phyloP scores from a whole-genome alignment of 2,113 vertebrate genomes.

The Takifugu flavidus region DNA sequence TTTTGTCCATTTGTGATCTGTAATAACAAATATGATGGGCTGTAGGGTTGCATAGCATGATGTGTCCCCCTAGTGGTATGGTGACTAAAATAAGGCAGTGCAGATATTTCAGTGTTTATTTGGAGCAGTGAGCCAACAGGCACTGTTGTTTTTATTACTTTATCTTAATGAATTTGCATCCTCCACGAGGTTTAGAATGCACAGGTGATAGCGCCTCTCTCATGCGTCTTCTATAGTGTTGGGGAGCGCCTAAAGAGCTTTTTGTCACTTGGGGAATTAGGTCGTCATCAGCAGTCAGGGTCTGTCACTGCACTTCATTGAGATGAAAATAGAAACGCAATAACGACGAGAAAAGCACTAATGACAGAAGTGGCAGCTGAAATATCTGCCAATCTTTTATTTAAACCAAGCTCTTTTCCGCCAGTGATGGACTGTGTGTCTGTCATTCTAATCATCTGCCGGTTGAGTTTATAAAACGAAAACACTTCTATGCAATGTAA shows the following conservation, averaged over 20 bases:
- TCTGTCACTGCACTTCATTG: no score
- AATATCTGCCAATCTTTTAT: constrained; percentile 11
- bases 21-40: constrained; percentile 22
- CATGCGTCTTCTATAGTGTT: not conserved
- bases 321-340: not conserved
- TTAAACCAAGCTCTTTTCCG: no score
- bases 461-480: no score
- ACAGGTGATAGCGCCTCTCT: not conserved
- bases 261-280: constrained; percentile 6
- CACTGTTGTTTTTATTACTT: no score
- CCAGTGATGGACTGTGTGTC: not conserved
- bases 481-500: no score
- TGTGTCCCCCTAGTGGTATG: constrained; percentile 72
- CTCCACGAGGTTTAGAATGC: no score
- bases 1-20: constrained; percentile 19
- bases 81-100: constrained; percentile 27
- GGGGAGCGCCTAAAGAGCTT: not conserved
- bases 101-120: not conserved
- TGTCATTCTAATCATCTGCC: not conserved
- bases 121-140: no score
- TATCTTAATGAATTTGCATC: no score
- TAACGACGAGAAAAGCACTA: constrained; percentile 9
- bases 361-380: constrained; percentile 9
- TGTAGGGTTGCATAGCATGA: constrained; percentile 49
- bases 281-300: not conserved